Base-by-base conservation (phyloP, 2,888 invertebrate genomes). In the Argynnis bischoffii region DNA sequence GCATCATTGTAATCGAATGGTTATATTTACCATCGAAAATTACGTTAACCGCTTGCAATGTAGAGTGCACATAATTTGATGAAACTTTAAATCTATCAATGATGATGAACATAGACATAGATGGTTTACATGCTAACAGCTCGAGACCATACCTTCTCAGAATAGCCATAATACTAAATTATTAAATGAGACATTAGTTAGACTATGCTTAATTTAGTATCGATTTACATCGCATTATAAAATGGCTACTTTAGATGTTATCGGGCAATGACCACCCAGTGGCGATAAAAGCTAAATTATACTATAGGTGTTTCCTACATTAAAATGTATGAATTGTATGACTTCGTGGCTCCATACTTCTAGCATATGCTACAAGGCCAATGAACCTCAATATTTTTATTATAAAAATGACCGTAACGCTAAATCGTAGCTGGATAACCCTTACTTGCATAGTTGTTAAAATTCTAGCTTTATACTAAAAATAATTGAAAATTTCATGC, bases 51-150 rank as follows among this genome's bases (percentile, higher is more conserved):
- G 54, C 54, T 57, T 53, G 57, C 64, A 67, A 55, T 65, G 48
- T 64, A 55, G 60, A 50, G 71, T 71, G 71, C 69, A 67, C 50
- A 53, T 67, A 67, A 46, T 65, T 71, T 46, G 48, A 59, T 56
- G 66, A 67, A 69, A 67, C 26, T 67, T 63, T 63, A 61, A 57
- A 55, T 67, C 69, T 66, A 64, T 60, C 60, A 54, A 56, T 46
- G 64, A 69, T 55, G 55, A 61, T 53, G 48, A 70, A 67, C 56
- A 67, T 61, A 26, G 26, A 55, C 59, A 64, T 59, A 64, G 56
- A 64, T 67, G 46, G 26, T 35, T 55, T 35, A 53, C 6, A 21
- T 21, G 35, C 13, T 26, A 46, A 46, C 15, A 57, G 46, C 46
- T 57, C 57, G 47, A 59, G 57, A 31, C 59, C 46, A 65, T 54